phyloP scores from a whole-genome alignment of 2,797 vertebrate species.

The Scarus forsteni region DNA sequence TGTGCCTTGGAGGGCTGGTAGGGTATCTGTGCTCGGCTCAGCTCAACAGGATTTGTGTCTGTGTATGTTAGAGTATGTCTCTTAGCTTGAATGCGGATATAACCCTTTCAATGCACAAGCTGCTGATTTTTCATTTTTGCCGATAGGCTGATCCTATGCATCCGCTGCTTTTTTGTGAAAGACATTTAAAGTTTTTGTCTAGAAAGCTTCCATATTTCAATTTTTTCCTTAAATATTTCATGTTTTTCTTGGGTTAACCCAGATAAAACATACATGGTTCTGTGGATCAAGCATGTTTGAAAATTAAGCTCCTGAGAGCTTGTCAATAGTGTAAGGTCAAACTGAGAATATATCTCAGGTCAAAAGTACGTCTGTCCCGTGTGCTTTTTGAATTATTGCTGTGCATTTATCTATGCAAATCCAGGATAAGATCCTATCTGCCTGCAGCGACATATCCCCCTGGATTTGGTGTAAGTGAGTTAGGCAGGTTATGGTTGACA shows the following conservation, averaged over 20 bases:
- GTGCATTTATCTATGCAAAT: conserved; percentile 83
- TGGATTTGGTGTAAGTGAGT: conserved; percentile 71
- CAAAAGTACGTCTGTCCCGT: conserved; percentile 49
- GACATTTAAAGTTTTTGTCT: conserved; percentile 72
- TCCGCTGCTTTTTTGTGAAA: conserved; percentile 76
- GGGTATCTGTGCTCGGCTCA: conserved; percentile 86
- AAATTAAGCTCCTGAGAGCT: conserved; percentile 45
- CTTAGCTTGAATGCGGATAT: conserved; percentile 85
- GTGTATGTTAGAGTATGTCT: conserved; percentile 83
- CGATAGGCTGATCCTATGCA: conserved; percentile 83
- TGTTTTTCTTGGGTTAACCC: conserved; percentile 36
- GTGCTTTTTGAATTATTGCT: conserved; percentile 70
- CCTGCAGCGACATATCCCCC: conserved; percentile 73
- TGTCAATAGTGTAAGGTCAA: conserved; percentile 57
- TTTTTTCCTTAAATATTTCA: conserved; percentile 32
- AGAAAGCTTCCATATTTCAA: conserved; percentile 43
- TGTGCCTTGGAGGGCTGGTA: conserved; percentile 89
- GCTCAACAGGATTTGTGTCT: conserved; percentile 90
- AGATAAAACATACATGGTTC: conserved; percentile 35
- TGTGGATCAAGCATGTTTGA: conserved; percentile 42
- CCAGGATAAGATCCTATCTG: conserved; percentile 83
- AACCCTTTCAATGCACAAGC: conserved; percentile 87
- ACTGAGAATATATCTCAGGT: conserved; percentile 61
- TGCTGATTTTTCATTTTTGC: conserved; percentile 81
- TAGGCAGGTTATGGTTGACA: conserved; percentile 74